Conservation (phyloP, 1,140 invertebrate genomes). For the Drosophila azteca region DNA sequence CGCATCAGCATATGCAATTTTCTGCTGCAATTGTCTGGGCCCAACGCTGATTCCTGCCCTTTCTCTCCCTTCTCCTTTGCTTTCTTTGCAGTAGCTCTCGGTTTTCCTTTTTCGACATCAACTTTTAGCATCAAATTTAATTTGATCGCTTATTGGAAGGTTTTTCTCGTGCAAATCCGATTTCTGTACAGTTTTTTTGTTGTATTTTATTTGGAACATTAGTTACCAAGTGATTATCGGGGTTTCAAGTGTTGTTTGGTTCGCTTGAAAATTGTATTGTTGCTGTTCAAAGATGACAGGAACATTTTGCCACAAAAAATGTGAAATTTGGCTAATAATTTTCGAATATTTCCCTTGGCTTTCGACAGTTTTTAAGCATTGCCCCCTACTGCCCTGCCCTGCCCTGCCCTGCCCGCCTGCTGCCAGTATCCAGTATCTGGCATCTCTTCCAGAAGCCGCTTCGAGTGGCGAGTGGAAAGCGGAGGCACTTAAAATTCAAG, state of each 20-base stretch:
- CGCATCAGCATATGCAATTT: constrained; percentile 50
- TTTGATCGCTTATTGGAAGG: constrained; percentile 46
- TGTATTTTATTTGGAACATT: constrained; percentile 8
- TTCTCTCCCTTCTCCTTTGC: constrained; percentile 7
- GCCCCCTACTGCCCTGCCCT: too few relatives aligned
- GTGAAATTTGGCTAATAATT: too few relatives aligned
- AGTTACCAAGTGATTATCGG: not conserved
- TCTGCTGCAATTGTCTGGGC: constrained; percentile 39
- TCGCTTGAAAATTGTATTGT: too few relatives aligned
- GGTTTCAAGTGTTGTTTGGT: too few relatives aligned
- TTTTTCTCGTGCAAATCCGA: constrained; percentile 37
- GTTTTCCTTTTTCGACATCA: constrained; percentile 20
- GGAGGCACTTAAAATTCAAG: constrained; percentile 75
- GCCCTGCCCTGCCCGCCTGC: too few relatives aligned
- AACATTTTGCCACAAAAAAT: too few relatives aligned
- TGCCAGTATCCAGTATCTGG: constrained; percentile 11
- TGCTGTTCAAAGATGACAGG: too few relatives aligned
- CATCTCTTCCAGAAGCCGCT: constrained; percentile 21
- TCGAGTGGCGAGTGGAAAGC: constrained; percentile 18
- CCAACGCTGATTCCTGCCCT: constrained; percentile 9
- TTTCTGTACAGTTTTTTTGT: constrained; percentile 1
- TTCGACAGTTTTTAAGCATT: too few relatives aligned
- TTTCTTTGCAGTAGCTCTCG: constrained; percentile 3
- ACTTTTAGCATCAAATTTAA: constrained; percentile 48
- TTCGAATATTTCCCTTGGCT: too few relatives aligned